Base-by-base conservation (phyloP, 2,888 invertebrate genomes). In the Octonoba sinensis region DNA sequence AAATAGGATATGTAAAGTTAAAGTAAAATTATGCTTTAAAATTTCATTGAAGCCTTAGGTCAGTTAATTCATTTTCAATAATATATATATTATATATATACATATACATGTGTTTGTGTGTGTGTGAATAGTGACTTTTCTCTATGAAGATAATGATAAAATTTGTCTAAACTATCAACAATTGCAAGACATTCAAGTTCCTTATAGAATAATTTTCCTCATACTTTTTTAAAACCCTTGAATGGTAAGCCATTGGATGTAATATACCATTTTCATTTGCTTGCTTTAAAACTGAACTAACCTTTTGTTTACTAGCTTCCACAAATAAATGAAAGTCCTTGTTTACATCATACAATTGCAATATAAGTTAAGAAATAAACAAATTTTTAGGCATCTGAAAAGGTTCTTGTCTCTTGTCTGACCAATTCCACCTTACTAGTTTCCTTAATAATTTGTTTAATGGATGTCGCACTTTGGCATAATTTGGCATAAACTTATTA, bases 101-200 rank as follows among this genome's bases (percentile, higher is more conserved):
- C n/a, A n/a, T n/a, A n/a, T n/a, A n/a, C n/a, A n/a, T n/a, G n/a
- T n/a, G n/a, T n/a, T n/a, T n/a, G n/a, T n/a, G n/a, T 54, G n/a
- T 18, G 54, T 54, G n/a, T 54, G 16, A 54, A 54, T 54, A 54
- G 8, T 54, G n/a, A 54, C 16, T 54, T 8, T 54, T 54, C n/a
- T n/a, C n/a, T n/a, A n/a, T 54, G 54, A n/a, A 16, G 6, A 54
- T 16, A 54, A 54, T 12, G 54, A 16, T 54, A 54, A 54, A 54
- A 54, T 54, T 54, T 54, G 54, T 54, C 6, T 16, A 16, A 54
- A 12, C 54, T 54, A 54, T 54, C 54, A 12, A 12, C 54, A 54
- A 54, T n/a, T 54, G 54, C n/a, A 54, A 12, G 54, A 54, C 54
- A 54, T 54, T 54, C 54, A 54, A 54, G 54, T 54, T 54, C 54